Base-by-base conservation (phyloP, 2,888 invertebrate genomes). In the Rhodophaea formosa region DNA sequence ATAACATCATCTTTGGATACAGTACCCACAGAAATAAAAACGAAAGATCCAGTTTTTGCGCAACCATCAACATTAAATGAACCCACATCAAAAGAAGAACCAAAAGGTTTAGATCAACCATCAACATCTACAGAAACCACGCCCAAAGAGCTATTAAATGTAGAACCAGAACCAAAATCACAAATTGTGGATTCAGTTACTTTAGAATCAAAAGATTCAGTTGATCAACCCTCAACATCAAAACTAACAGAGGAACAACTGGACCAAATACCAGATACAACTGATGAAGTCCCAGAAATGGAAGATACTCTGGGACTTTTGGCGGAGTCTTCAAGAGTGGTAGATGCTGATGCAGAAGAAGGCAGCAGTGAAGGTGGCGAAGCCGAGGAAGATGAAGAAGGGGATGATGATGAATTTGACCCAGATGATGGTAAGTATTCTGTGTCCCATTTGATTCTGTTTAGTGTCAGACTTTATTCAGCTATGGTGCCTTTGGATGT, bases 221-320 rank as follows among this genome's bases (percentile, higher is more conserved):
- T 17, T 1, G 46, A 17, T 8, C 32, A 39, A 32, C 53, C 53
- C 14, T 23, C 57, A 17, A 59, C 58, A 16, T 58, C 57, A 39
- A 54, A 46, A 23, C 23, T 23, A 23, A 23, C 23, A 23, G 42
- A 17, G 5, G 23, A 10, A n/a, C 12, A n/a, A 8, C 0, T 35
- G 29, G 53, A 53, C 53, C n/a, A 53, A 47, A 14, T 47, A 17
- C 16, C 52, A 8, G 60, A 62, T 42, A 55, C 57, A n/a, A 56
- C 55, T 16, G 62, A 59, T 45, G 60, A 61, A 17, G 58, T 57
- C 0, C 74, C 79, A 8, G 82, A 84, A 55, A 67, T 78, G 1
- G 68, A 79, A 0, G 91, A 91, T 57, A 85, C 80, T 53, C 72
- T 91, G 0, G 91, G 87, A 0, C 67, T 91, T 12, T 61, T 91